phyloP scores from a whole-genome alignment of 2,888 invertebrate species.

The Anodontia alba region DNA sequence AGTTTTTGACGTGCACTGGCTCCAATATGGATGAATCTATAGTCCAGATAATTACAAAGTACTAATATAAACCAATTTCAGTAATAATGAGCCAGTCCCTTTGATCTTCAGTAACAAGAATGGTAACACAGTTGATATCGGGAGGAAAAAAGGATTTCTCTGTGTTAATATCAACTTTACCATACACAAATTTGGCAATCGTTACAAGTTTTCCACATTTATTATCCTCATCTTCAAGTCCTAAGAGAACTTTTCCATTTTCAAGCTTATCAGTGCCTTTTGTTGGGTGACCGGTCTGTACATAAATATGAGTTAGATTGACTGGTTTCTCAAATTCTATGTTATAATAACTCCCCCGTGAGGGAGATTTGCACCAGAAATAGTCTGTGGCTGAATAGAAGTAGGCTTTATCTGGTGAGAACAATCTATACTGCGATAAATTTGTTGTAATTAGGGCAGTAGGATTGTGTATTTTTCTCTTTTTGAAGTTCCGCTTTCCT shows the following conservation, averaged over 20 bases:
- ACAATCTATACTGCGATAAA: conserved; percentile 5
- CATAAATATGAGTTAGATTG: conserved; percentile 5
- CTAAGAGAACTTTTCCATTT: background rate
- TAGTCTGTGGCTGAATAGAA: background rate
- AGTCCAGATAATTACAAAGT: too few relatives aligned
- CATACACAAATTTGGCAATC: background rate
- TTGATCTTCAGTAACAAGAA: conserved; percentile 26
- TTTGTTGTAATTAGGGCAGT: conserved; percentile 22
- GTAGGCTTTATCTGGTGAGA: conserved; percentile 27
- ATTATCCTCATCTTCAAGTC: background rate
- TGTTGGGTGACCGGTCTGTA: conserved; percentile 27
- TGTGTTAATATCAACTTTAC: conserved; percentile 4
- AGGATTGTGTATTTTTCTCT: conserved; percentile 22
- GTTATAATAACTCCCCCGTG: conserved; percentile 8
- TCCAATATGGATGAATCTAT: too few relatives aligned
- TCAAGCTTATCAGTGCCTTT: conserved; percentile 22
- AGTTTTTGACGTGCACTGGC: too few relatives aligned
- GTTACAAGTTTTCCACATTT: conserved; percentile 9
- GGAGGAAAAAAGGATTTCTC: background rate
- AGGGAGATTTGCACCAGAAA: conserved; percentile 29
- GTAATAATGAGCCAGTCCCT: conserved; percentile 28
- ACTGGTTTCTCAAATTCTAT: conserved; percentile 24
- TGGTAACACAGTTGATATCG: conserved; percentile 13
- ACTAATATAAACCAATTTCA: conserved; percentile 29
- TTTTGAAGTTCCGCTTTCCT: background rate